These are phyloP conservation scores for Dasypogon diadema DNA, from an alignment of 2,888 invertebrate species.

Conservation along the genomic window DNA sequence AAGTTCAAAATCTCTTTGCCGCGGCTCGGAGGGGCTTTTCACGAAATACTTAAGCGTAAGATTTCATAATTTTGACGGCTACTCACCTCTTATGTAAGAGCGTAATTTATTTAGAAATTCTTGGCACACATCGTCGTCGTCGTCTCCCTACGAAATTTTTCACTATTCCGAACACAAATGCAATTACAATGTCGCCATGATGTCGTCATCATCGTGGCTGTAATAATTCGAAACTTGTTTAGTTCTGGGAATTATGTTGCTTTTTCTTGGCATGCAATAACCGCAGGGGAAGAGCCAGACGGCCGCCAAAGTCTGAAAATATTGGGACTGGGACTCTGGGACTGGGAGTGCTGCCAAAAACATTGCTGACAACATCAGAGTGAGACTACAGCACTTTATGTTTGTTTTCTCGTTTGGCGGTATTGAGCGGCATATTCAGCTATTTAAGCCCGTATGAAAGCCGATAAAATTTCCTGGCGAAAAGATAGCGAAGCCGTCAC, in stretches of 20 bases:
- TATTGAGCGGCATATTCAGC: too few species aligned
- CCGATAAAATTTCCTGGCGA: too few species aligned
- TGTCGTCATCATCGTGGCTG: conserved; percentile 37
- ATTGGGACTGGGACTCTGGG: too few species aligned
- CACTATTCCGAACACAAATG: conserved; percentile 20
- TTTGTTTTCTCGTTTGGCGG: too few species aligned
- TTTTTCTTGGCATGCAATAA: neutral
- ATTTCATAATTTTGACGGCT: conserved; percentile 44
- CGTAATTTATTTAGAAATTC: conserved; percentile 38
- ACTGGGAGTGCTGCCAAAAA: neutral
- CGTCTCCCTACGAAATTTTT: conserved; percentile 23
- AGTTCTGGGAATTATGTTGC: neutral
- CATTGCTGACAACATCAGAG: too few species aligned
- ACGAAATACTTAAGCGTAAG: conserved; percentile 20
- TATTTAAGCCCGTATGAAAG: too few species aligned
- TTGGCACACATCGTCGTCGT: conserved; percentile 29
- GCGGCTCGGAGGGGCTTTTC: neutral
- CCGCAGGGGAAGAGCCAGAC: neutral
- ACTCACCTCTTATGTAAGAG: conserved; percentile 24
- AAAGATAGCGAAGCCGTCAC: too few species aligned
- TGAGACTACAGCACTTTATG: too few species aligned
- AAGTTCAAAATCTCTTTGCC: conserved; percentile 13
- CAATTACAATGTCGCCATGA: conserved; percentile 25
- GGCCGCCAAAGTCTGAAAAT: too few species aligned
- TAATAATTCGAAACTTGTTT: neutral